Base-by-base conservation (phyloP, 2,113 vertebrate species). In the Rhineura floridana region DNA sequence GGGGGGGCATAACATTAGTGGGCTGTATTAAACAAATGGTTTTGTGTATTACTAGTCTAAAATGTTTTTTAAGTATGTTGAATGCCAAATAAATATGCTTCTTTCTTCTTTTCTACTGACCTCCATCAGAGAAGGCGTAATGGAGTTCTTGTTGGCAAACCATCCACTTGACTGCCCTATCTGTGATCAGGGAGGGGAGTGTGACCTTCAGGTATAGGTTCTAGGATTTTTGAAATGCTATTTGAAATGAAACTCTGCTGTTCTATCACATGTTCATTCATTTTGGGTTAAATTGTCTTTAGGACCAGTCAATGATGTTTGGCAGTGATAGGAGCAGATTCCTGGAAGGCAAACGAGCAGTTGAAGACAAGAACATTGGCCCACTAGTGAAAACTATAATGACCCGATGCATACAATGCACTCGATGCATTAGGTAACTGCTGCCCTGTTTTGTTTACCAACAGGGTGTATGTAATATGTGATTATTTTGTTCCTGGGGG, bases 291-390 rank as follows among this genome's bases (percentile, higher is more conserved):
- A 87, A 92, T 75, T 95, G 1, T 83, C 72, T 93, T 50, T 95
- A 99, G 99, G 99, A 99, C 95, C 99, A 99, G 91, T 99, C 99
- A 2, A 99, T 99, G 98, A 98, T 98, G 98, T 99, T 99, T 90
- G 99, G 99, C 91, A 98, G 97, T 55, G 99, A 99, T 87, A 97
- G 99, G 91, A 99, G 99, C 93, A 98, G 99, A 78, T 99, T 99
- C 94, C 95, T 97, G 83, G 99, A 99, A 91, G 96, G 95, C 28
- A 99, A 99, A 91, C 97, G 99, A 91, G 99, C 99, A 2, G 99
- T 99, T 89, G 99, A 99, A 94, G 99, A 99, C 96, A 99, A 99
- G 94, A 99, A 99, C 95, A 98, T 99, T 55, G 99, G 99, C 1
- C 99, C 99, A 0, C 96, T 99, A 77, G 97, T 99, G 86, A 99